These are phyloP conservation scores for Microplitis mediator DNA, from an alignment of 1,140 invertebrate genomes.

Conservation along the genomic window DNA sequence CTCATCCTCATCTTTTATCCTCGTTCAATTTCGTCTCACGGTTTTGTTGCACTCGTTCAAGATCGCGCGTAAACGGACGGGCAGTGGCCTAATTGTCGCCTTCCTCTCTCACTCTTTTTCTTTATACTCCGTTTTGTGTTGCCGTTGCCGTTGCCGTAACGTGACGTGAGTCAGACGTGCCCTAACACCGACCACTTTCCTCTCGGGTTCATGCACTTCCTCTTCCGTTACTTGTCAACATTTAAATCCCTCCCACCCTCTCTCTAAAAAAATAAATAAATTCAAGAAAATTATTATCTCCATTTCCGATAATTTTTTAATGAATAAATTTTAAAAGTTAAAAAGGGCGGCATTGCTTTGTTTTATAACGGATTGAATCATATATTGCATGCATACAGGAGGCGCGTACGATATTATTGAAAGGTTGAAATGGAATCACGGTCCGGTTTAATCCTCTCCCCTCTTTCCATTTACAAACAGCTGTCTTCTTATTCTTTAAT, in stretches of 20 bases:
- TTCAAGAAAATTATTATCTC: too few species aligned
- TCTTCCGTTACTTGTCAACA: neutral
- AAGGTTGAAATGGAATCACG: constrained; percentile 25
- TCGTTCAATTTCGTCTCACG: too few species aligned
- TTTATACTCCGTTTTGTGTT: neutral
- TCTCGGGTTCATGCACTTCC: constrained; percentile 14
- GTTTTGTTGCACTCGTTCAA: neutral
- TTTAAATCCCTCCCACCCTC: neutral
- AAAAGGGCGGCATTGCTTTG: neutral
- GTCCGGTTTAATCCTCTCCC: constrained; percentile 20
- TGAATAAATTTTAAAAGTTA: neutral
- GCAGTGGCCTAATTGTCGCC: constrained; percentile 36
- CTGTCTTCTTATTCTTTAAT: too few species aligned
- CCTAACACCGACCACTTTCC: constrained; percentile 5
- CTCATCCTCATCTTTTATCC: constrained; percentile 11
- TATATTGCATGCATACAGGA: constrained; percentile 7
- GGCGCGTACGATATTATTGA: constrained; percentile 18
- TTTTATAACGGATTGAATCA: constrained; percentile 8
- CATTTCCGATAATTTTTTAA: neutral
- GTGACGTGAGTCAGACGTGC: constrained; percentile 16
- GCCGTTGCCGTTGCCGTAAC: neutral
- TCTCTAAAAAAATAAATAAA: too few species aligned
- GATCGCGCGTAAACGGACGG: constrained; percentile 30
- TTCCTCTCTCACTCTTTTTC: constrained; percentile 27
- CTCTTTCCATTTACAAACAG: too few species aligned